These are phyloP conservation scores for Melitaea athalia DNA, from an alignment of 2,888 invertebrate species.

Conservation along the genomic window DNA sequence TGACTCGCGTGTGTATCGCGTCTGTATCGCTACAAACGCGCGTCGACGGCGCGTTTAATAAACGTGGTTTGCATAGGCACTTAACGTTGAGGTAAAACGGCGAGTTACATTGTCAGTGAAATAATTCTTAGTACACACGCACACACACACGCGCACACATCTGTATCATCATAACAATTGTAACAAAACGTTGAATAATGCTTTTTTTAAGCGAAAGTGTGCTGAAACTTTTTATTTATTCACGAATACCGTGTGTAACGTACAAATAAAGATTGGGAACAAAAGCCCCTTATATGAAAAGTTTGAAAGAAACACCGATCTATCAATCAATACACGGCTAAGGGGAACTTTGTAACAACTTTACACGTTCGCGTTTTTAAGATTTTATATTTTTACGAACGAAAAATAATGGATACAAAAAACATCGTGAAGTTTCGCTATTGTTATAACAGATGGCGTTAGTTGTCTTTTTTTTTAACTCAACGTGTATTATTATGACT, in stretches of 20 bases:
- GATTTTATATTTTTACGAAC: neutral
- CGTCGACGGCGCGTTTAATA: no score
- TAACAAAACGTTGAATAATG: neutral
- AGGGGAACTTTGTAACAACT: constrained; percentile 37
- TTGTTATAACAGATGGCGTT: neutral
- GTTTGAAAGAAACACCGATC: constrained; percentile 43
- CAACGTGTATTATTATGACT: no score
- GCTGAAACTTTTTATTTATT: neutral
- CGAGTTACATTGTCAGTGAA: no score
- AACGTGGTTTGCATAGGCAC: no score
- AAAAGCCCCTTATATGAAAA: constrained; percentile 38
- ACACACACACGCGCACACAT: no score
- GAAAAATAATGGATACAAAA: neutral
- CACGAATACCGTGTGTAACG: constrained; percentile 29
- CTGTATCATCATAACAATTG: no score
- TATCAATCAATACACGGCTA: constrained; percentile 45
- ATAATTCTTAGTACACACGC: no score
- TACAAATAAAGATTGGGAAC: constrained; percentile 38
- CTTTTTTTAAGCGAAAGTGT: neutral
- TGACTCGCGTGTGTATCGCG: no score
- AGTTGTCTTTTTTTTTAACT: neutral
- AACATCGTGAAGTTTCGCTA: neutral
- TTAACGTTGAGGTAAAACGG: no score
- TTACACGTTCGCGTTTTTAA: constrained; percentile 26
- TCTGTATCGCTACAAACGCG: no score